These are phyloP conservation scores for Dynastes grantii DNA, from an alignment of 2,888 invertebrate genomes.

Conservation along the genomic window DNA sequence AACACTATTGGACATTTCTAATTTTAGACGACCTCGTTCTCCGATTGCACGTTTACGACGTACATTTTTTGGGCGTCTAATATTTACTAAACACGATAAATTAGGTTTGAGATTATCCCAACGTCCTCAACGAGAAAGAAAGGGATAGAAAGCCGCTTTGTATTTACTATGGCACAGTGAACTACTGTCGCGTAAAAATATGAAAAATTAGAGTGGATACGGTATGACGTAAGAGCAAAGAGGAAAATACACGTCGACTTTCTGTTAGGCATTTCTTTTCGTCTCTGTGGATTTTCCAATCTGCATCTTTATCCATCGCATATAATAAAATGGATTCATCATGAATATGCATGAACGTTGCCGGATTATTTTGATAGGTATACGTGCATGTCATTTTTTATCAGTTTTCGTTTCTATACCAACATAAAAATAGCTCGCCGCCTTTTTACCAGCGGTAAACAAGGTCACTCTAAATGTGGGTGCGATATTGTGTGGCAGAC, in stretches of 20 bases:
- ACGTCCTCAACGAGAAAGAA: too few species aligned
- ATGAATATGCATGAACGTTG: slow-evolving; percentile 16
- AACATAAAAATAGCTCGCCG: slow-evolving; percentile 28
- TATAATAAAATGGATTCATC: not conserved
- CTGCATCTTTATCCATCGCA: not conserved
- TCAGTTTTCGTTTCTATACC: slow-evolving; percentile 8
- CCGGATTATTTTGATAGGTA: not conserved
- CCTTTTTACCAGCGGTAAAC: slow-evolving; percentile 25
- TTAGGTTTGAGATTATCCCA: not conserved
- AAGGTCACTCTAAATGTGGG: slow-evolving; percentile 29
- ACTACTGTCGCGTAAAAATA: too few species aligned
- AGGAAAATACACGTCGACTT: too few species aligned
- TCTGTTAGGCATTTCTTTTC: too few species aligned
- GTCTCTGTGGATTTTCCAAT: too few species aligned
- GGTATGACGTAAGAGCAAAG: too few species aligned
- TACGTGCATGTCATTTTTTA: not conserved
- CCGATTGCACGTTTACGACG: not conserved
- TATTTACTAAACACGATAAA: not conserved
- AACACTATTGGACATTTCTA: not conserved
- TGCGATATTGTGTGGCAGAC: not conserved
- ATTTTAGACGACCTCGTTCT: slow-evolving; percentile 7
- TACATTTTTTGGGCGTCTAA: not conserved
- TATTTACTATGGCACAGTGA: too few species aligned
- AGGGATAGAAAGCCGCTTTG: too few species aligned
- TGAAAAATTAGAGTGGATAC: too few species aligned